Evolutionary conservation across 2,888 invertebrate species (phyloP).

Genomic region (Oegoconia quadripuncta): DNA sequence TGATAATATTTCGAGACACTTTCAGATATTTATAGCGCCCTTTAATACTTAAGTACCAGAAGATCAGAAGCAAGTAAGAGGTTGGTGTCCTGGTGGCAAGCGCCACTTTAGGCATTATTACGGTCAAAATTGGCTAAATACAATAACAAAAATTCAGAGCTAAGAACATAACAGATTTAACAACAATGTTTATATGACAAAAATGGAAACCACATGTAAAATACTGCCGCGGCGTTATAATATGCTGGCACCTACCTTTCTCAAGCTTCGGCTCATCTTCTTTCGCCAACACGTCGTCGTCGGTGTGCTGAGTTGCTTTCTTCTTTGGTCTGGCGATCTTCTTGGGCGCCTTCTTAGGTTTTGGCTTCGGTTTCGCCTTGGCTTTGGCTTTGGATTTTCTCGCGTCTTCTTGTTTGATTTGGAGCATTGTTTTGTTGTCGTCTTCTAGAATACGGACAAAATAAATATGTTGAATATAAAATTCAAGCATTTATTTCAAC

Average conservation of each 20-base stretch:
- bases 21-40: no score
- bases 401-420: slow-evolving; percentile 10
- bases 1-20: no score
- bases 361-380: background rate
- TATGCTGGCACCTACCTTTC: slow-evolving; percentile 18
- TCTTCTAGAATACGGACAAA: slow-evolving; percentile 3
- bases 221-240: background rate
- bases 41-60: no score
- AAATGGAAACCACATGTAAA: background rate
- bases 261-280: slow-evolving; percentile 11
- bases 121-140: no score
- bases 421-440: slow-evolving; percentile 6
- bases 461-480: background rate
- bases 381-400: slow-evolving; percentile 9
- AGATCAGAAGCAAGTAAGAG: no score
- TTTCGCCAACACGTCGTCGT: slow-evolving; percentile 15
- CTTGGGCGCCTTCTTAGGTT: slow-evolving; percentile 3
- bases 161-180: background rate
- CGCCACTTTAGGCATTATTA: no score
- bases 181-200: background rate
- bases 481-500: no score
- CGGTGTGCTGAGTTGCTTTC: slow-evolving; percentile 7
- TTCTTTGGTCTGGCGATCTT: no score
- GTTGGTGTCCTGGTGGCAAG: no score
- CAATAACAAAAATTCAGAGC: no score